Evolutionary conservation across 2,888 invertebrate species (phyloP).

Genomic region (Oxytorus armatus): DNA sequence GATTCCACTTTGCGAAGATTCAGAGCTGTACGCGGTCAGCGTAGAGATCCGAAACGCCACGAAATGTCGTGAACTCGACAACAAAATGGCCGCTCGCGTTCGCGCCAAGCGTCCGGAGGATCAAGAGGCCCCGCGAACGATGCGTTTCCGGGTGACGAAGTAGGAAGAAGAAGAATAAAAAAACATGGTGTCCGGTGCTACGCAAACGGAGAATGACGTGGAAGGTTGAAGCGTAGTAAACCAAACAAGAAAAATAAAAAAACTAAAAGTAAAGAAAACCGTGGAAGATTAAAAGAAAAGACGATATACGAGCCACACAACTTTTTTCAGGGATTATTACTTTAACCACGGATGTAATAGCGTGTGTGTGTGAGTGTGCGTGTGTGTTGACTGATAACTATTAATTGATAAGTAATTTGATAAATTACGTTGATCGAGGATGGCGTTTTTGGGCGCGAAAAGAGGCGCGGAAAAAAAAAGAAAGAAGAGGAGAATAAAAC

Average conservation of each 20-base stretch:
- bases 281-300: conserved; percentile 47
- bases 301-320: conserved; percentile 75
- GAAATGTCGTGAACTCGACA: not conserved
- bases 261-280: conserved; percentile 32
- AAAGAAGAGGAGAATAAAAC: conserved; percentile 64
- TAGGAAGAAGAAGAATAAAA: no score
- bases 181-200: conserved; percentile 49
- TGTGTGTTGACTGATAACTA: conserved; percentile 81
- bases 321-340: conserved; percentile 83
- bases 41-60: no score
- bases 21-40: no score
- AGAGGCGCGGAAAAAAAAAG: conserved; percentile 65
- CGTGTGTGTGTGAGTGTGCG: conserved; percentile 82
- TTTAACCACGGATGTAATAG: conserved; percentile 82
- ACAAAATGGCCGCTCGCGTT: not conserved
- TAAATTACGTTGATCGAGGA: conserved; percentile 78
- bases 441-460: conserved; percentile 61
- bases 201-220: conserved; percentile 43
- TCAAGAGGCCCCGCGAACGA: no score
- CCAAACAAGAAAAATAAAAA: conserved; percentile 16
- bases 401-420: conserved; percentile 82
- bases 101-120: no score
- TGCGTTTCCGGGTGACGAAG: no score
- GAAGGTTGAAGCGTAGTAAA: conserved; percentile 31
- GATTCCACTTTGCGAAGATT: not conserved